Percentiles rank a stretch among this genome's conserved stretches.
phyloP scores from a whole-genome alignment of 2,888 invertebrate species.

The Hybos culiciformis region DNA sequence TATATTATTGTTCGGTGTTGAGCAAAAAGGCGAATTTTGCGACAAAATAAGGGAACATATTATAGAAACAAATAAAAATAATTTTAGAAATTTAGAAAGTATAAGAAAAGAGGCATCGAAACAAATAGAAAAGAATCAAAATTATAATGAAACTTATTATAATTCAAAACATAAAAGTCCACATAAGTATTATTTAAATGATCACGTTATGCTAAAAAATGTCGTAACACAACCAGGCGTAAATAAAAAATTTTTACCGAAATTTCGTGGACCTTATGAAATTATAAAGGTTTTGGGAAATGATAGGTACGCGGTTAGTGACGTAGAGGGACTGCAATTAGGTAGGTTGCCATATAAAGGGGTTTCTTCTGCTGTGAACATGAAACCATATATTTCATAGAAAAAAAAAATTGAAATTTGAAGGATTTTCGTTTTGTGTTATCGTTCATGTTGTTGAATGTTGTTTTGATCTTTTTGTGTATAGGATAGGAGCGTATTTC shows the following conservation, averaged over 20 bases:
- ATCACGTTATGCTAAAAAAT: conserved; percentile 17
- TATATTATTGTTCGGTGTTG: too few species aligned
- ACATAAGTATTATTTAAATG: conserved; percentile 13
- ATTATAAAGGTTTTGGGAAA: conserved; percentile 11
- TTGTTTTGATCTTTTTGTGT: too few species aligned
- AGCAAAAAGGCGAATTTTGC: too few species aligned
- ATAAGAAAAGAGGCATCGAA: conserved; percentile 9
- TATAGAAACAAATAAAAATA: too few species aligned
- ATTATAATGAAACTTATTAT: conserved; percentile 17
- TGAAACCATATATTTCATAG: conserved; percentile 4
- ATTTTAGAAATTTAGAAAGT: too few species aligned
- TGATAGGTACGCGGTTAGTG: conserved; percentile 16
- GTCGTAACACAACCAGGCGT: conserved; percentile 14
- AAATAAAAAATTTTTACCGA: conserved; percentile 18
- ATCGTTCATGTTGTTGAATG: too few species aligned
- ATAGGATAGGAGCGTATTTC: too few species aligned
- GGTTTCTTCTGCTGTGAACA: conserved; percentile 5
- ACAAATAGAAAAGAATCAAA: conserved; percentile 15
- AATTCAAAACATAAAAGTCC: conserved; percentile 18
- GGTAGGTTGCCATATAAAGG: conserved; percentile 6
- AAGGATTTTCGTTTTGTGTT: too few species aligned
- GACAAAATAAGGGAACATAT: too few species aligned
- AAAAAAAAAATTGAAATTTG: background rate
- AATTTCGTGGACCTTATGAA: conserved; percentile 16
- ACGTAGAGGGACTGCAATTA: conserved; percentile 9